phyloP scores from a whole-genome alignment of 92 coral and sea anemone genomes.

The Epizoanthus illoricatus region DNA sequence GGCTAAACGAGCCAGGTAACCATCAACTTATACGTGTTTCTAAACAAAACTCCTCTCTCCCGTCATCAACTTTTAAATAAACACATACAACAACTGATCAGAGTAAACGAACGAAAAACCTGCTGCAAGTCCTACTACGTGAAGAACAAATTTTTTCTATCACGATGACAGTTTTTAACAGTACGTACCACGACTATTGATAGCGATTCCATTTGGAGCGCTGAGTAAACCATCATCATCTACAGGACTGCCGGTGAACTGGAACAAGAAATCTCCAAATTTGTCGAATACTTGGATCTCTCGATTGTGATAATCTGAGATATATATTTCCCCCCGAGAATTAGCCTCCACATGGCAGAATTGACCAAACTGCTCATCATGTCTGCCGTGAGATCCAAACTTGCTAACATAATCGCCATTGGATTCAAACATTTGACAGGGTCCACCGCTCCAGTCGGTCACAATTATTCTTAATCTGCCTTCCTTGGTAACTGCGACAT shows the following conservation, averaged over 20 bases:
- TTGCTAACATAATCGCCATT: conserved; percentile 44
- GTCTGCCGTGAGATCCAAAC: conserved; percentile 36
- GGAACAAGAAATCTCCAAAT: conserved; percentile 34
- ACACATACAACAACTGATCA: too few species aligned
- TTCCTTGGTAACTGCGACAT: conserved; percentile 46
- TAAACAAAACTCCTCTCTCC: too few species aligned
- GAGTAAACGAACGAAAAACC: too few species aligned
- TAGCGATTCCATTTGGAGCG: conserved; percentile 54
- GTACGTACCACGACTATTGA: conserved; percentile 49
- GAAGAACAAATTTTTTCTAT: too few species aligned
- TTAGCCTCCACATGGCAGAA: conserved; percentile 46
- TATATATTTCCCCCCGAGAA: conserved; percentile 43
- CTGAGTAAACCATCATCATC: conserved; percentile 58
- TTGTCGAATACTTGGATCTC: conserved; percentile 47
- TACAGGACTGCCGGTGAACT: conserved; percentile 43
- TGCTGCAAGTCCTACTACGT: too few species aligned
- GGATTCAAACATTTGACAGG: conserved; percentile 48
- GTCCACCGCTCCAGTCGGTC: conserved; percentile 53
- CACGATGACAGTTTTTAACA: too few species aligned
- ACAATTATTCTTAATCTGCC: conserved; percentile 45
- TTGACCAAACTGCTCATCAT: conserved; percentile 38
- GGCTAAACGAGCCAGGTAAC: too few species aligned
- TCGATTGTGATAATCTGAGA: conserved; percentile 54
- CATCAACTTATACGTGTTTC: too few species aligned
- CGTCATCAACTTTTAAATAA: too few species aligned